Evolutionary conservation across 2,113 vertebrate species (phyloP).

Genomic region (Centropristis striata): DNA sequence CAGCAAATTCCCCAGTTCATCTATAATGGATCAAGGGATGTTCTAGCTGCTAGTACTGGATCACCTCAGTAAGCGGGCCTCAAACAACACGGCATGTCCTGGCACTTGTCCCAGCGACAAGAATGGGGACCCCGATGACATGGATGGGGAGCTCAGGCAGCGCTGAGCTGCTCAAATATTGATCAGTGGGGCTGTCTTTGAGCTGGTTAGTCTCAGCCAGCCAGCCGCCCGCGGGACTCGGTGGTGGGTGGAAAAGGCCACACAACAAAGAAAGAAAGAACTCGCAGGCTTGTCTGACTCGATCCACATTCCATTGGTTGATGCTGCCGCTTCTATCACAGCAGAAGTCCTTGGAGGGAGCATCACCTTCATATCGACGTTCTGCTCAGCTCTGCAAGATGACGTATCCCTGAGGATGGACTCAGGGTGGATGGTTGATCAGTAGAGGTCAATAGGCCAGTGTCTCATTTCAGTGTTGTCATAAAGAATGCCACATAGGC

Average conservation of each 20-base stretch:
- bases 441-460: constrained; percentile 40
- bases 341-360: constrained; percentile 41
- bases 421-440: constrained; percentile 42
- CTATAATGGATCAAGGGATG: constrained; percentile 82
- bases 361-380: constrained; percentile 61
- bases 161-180: constrained; percentile 82
- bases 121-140: constrained; percentile 58
- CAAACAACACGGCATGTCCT: constrained; percentile 61
- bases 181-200: constrained; percentile 74
- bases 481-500: not conserved
- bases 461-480: constrained; percentile 5
- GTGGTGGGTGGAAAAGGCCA: constrained; percentile 58
- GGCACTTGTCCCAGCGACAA: constrained; percentile 64
- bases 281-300: constrained; percentile 46
- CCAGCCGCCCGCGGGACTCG: constrained; percentile 43
- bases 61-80: constrained; percentile 67
- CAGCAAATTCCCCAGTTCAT: constrained; percentile 72
- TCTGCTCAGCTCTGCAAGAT: constrained; percentile 41
- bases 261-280: constrained; percentile 52
- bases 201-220: constrained; percentile 66
- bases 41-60: constrained; percentile 51
- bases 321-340: constrained; percentile 48
- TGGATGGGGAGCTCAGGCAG: constrained; percentile 31
- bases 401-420: constrained; percentile 35
- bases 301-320: constrained; percentile 39